These are phyloP conservation scores for Danionella dracula DNA, from an alignment of 2,797 vertebrate genomes.

Conservation along the genomic window DNA sequence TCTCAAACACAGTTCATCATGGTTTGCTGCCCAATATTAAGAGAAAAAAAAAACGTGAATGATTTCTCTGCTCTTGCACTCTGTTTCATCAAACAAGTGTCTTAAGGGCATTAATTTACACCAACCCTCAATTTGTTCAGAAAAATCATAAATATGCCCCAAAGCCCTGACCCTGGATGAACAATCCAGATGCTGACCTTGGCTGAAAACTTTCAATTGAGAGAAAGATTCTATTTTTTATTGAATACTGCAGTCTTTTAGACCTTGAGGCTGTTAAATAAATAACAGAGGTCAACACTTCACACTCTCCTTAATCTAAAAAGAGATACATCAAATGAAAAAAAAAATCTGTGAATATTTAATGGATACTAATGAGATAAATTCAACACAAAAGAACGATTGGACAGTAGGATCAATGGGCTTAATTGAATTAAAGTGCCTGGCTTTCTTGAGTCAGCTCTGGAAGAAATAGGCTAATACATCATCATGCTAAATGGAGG, in stretches of 20 bases:
- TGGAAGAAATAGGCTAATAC: constrained; percentile 21
- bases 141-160: neutral
- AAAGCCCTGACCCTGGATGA: neutral
- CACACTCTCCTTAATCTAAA: constrained; percentile 6
- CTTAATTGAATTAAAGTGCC: constrained; percentile 31
- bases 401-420: constrained; percentile 25
- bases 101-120: neutral
- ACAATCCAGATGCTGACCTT: constrained; percentile 28
- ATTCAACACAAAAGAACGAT: constrained; percentile 13
- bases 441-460: constrained; percentile 6
- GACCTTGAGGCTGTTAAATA: neutral
- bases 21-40: constrained; percentile 7
- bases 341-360: constrained; percentile 26
- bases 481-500: constrained; percentile 20
- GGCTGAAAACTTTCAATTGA: neutral
- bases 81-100: neutral
- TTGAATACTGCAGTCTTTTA: neutral
- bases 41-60: neutral
- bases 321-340: constrained; percentile 18
- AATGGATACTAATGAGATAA: constrained; percentile 25
- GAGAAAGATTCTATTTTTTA: neutral
- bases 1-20: constrained; percentile 8
- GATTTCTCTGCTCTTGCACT: too few relatives aligned
- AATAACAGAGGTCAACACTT: neutral
- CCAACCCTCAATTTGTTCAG: neutral